Evolutionary conservation across 2,888 invertebrate genomes (phyloP).

Genomic region (Slavum lentiscoides): DNA sequence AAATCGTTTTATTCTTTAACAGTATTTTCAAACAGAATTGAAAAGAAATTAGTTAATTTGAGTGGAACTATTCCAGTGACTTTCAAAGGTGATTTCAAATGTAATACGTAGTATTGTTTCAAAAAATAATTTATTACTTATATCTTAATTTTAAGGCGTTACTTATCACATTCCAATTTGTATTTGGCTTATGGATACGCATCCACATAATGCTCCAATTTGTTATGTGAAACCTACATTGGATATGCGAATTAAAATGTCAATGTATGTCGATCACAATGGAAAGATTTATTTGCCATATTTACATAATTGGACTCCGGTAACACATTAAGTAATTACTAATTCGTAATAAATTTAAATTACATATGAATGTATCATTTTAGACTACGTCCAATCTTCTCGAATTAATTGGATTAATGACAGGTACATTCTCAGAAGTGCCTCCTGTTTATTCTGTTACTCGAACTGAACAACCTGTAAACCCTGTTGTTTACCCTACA

Average conservation of each 20-base stretch:
- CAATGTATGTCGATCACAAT: constrained; percentile 90
- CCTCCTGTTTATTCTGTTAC: constrained; percentile 87
- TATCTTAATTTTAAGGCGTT: constrained; percentile 63
- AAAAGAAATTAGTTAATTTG: constrained; percentile 76
- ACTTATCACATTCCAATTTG: constrained; percentile 95
- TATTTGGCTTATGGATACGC: constrained; percentile 95
- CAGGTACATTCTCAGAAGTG: constrained; percentile 88
- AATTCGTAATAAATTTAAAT: background rate
- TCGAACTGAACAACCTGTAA: constrained; percentile 32
- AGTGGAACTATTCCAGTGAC: constrained; percentile 91
- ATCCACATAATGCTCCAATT: constrained; percentile 95
- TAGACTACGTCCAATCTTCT: constrained; percentile 81
- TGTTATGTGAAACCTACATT: constrained; percentile 91
- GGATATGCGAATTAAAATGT: constrained; percentile 94
- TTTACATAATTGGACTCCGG: constrained; percentile 89
- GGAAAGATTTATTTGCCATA: constrained; percentile 97
- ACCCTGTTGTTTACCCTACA: constrained; percentile 42
- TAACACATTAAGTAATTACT: constrained; percentile 58
- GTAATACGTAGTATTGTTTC: constrained; percentile 1
- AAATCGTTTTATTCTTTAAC: constrained; percentile 54
- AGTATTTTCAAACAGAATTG: constrained; percentile 56
- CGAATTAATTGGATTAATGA: constrained; percentile 88
- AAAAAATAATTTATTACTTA: constrained; percentile 24
- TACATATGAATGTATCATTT: constrained; percentile 55
- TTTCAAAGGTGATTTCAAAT: constrained; percentile 72